A percentile compares a stretch with the other conserved stretches of the same genome.
Conservation (phyloP, 53 echinoderm and acorn worm genomes). For the Actinopyga echinites region DNA sequence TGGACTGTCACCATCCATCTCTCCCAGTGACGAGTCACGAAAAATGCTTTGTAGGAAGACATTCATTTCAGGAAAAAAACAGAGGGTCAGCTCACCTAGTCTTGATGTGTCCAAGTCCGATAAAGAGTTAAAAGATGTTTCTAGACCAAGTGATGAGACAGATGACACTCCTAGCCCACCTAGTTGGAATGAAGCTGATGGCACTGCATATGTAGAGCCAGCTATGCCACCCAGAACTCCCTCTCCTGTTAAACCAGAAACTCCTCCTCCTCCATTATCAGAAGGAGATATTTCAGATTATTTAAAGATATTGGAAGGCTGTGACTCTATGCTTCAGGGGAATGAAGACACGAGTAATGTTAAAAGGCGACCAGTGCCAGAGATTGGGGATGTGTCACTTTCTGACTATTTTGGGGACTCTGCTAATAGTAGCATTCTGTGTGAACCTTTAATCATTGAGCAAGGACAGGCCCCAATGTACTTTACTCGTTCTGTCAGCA, state of each 20-base stretch:
- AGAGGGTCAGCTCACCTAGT: background rate
- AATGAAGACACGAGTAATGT: constrained; percentile 5
- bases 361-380: background rate
- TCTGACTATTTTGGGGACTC: constrained; percentile 64
- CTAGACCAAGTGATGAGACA: background rate
- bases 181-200: background rate
- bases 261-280: constrained; percentile 45
- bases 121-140: background rate
- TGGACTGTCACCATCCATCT: background rate
- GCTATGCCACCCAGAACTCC: background rate
- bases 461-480: constrained; percentile 61
- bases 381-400: constrained; percentile 33
- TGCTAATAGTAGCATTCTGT: constrained; percentile 52
- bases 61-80: background rate
- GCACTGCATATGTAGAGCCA: constrained; percentile 24
- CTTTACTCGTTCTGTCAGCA: constrained; percentile 42
- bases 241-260: constrained; percentile 1
- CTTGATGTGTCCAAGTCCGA: background rate
- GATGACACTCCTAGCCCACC: background rate
- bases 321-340: constrained; percentile 18
- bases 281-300: constrained; percentile 74
- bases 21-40: background rate
- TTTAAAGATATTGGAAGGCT: constrained; percentile 50
- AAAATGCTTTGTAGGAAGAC: background rate
- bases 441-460: constrained; percentile 67